Conservation (phyloP, 1,140 invertebrate species). For the Mizuhopecten yessoensis region DNA sequence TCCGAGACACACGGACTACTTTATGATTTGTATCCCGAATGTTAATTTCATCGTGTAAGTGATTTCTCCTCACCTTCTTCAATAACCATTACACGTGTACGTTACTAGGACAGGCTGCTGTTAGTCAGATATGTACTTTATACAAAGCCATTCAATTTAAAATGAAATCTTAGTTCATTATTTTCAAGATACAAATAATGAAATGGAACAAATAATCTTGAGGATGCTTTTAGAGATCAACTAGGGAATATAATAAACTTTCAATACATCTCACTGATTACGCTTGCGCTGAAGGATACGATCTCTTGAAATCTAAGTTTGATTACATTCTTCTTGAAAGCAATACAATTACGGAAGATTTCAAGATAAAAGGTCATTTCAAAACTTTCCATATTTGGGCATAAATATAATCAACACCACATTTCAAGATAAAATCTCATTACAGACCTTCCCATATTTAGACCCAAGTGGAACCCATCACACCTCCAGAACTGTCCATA, state of each 20-base stretch:
- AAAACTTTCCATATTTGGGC: too few relatives aligned
- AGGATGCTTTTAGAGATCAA: neutral
- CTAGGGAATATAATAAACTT: neutral
- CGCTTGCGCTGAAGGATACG: too few relatives aligned
- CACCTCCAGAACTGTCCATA: too few relatives aligned
- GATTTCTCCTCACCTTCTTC: slow-evolving; percentile 9
- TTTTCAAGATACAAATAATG: neutral
- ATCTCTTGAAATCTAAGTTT: too few relatives aligned
- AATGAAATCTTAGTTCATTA: neutral
- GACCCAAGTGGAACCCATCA: too few relatives aligned
- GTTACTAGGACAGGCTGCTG: neutral
- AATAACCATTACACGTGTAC: neutral
- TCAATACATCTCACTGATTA: neutral
- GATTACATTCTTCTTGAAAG: too few relatives aligned
- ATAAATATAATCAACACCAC: too few relatives aligned
- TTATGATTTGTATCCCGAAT: neutral
- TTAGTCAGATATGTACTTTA: neutral
- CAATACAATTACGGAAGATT: too few relatives aligned
- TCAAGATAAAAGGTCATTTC: too few relatives aligned
- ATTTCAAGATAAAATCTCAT: too few relatives aligned
- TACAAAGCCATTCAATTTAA: neutral
- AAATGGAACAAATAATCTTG: neutral
- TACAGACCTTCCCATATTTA: too few relatives aligned
- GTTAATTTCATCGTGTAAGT: slow-evolving; percentile 20
- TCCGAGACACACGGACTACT: neutral